Conservation (phyloP, 2,113 vertebrate species). For the Pavo muticus region DNA sequence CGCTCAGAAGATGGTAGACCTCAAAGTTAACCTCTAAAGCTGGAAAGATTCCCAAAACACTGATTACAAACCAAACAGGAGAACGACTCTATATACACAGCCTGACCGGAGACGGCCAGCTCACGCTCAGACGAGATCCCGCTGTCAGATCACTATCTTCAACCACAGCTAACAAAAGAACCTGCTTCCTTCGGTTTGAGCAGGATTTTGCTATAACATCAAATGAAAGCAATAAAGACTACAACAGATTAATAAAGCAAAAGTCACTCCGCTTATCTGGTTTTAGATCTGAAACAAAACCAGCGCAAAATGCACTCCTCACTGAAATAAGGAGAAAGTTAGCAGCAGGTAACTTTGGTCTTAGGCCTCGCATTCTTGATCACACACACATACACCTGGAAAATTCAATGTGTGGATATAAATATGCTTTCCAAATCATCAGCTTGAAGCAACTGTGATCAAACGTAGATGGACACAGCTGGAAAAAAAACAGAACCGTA, state of each 20-base stretch:
- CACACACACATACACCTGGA: not conserved
- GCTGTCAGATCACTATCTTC: not conserved
- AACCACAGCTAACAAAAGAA: not conserved
- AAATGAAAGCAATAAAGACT: not conserved
- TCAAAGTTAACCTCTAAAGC: not conserved
- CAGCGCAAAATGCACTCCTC: not conserved
- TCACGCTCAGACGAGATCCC: not conserved
- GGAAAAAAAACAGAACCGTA: constrained; percentile 9
- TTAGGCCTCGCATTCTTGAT: not conserved
- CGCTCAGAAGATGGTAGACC: constrained; percentile 14
- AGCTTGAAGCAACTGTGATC: not conserved
- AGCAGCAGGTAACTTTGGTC: not conserved
- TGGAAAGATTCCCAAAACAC: constrained; percentile 45
- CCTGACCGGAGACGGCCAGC: not conserved
- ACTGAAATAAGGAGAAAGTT: not conserved
- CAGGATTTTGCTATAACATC: not conserved
- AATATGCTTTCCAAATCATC: not conserved
- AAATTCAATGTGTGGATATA: not conserved
- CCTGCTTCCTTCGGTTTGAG: not conserved
- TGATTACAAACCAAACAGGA: constrained; percentile 40
- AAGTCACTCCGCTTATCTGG: not conserved
- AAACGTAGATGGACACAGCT: not conserved
- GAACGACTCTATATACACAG: not conserved
- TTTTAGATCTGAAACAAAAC: not conserved
- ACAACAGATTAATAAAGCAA: not conserved